Base-by-base conservation (phyloP, 2,113 vertebrate genomes). In the Siniperca knerii region DNA sequence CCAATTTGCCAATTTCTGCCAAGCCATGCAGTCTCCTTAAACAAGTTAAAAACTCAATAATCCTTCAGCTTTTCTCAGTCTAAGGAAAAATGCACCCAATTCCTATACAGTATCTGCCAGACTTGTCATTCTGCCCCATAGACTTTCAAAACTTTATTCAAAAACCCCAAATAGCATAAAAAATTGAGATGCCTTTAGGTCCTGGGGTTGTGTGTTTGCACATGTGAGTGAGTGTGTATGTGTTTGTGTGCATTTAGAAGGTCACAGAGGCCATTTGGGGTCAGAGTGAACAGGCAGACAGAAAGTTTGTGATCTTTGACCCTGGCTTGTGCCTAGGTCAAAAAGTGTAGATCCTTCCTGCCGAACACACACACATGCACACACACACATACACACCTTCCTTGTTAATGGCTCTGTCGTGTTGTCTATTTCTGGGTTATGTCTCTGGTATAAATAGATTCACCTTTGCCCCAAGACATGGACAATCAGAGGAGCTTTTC, bases 261-360 rank as follows among this genome's bases (percentile, higher is more conserved):
- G 82, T 91, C 81, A 83, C 55, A 52, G 25, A 83, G 87, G 82
- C 20, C 77, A 60, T 66, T 74, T 54, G 11, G 57, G 84, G 84
- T 90, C 87, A 86, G n/a, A 75, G 70, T 91, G 89, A 88, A 84
- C 71, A 86, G 82, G 80, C 89, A 90, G 82, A 92, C 88, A 82
- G 67, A 92, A 68, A 89, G 85, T 88, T 88, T 60, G 65, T 82
- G 85, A 80, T 18, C 92, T 92, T 40, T 87, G 89, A 94, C 91
- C 88, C 90, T 85, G 93, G 90, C 92, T 93, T 93, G 92, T 91
- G 93, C 90, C 90, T 81, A 78, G 86, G 88, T 92, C 87, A 89
- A 64, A 85, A 81, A 75, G 84, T 79, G 57, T 66, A 87, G 86
- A 61, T 77, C 74, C 68, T 79, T 82, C 77, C 61, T 55, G 46